Evolutionary conservation across 2,113 vertebrate species (phyloP).

Genomic region (Cisticola juncidis): DNA sequence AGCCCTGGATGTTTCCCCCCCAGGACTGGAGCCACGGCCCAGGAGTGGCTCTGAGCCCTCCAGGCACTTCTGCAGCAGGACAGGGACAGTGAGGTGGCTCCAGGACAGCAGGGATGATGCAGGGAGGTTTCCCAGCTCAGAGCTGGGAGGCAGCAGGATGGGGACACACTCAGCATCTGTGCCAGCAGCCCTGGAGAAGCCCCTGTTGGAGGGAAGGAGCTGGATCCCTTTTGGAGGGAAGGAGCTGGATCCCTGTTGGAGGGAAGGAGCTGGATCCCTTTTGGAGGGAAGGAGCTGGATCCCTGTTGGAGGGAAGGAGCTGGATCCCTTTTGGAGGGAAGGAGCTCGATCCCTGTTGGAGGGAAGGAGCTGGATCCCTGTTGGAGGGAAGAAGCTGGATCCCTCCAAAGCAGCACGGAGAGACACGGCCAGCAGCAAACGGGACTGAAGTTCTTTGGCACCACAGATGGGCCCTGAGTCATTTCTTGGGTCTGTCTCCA

Average conservation of each 20-base stretch:
- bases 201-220: not conserved
- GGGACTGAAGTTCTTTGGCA: not conserved
- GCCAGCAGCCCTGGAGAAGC: not conserved
- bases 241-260: not conserved
- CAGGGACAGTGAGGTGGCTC: not conserved
- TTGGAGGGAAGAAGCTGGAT: not conserved
- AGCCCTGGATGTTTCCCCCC: not conserved
- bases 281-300: not conserved
- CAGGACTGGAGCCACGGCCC: rapidly evolving
- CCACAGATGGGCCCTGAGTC: not conserved
- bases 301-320: not conserved
- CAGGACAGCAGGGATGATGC: not conserved
- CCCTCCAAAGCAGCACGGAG: rapidly evolving
- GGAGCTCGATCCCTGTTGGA: not conserved
- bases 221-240: not conserved
- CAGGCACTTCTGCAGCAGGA: too few relatives aligned
- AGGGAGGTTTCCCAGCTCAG: not conserved
- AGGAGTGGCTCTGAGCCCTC: not conserved
- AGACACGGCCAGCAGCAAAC: not conserved
- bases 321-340: not conserved
- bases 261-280: not conserved
- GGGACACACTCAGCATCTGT: rapidly evolving
- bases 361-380: not conserved
- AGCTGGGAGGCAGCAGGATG: not conserved
- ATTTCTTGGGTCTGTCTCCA: slow-evolving; percentile 1